These are phyloP conservation scores for Diarsia mendica DNA, from an alignment of 2,888 invertebrate species.

Conservation along the genomic window DNA sequence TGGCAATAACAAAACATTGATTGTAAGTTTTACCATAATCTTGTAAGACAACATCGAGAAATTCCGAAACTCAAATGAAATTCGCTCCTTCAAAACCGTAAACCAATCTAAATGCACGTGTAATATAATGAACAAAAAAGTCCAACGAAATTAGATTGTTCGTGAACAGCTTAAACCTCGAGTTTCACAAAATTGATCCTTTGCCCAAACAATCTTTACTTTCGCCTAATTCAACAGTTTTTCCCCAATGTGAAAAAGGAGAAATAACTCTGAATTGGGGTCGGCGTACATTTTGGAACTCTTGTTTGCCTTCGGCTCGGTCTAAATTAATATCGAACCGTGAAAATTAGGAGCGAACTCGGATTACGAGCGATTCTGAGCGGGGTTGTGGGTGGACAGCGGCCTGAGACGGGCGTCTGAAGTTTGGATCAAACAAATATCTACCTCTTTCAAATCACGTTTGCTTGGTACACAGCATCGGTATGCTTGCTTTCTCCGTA, in stretches of 20 bases:
- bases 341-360: constrained; percentile 72
- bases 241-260: constrained; percentile 70
- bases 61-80: constrained; percentile 31
- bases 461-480: neutral
- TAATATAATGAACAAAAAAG: constrained; percentile 60
- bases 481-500: neutral
- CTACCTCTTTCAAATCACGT: constrained; percentile 20
- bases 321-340: constrained; percentile 79
- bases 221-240: constrained; percentile 78
- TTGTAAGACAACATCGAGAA: neutral
- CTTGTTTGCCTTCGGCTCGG: constrained; percentile 74
- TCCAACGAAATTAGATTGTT: constrained; percentile 68
- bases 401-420: constrained; percentile 12
- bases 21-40: neutral
- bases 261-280: constrained; percentile 72
- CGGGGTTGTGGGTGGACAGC: constrained; percentile 53
- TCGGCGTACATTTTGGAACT: constrained; percentile 69
- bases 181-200: constrained; percentile 75
- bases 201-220: constrained; percentile 78
- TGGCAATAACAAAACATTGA: constrained; percentile 3
- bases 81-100: constrained; percentile 23
- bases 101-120: constrained; percentile 47
- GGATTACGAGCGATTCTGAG: constrained; percentile 71
- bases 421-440: constrained; percentile 20
- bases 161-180: constrained; percentile 69